Base-by-base conservation (phyloP, 2,888 invertebrate genomes). In the Axea sp. region DNA sequence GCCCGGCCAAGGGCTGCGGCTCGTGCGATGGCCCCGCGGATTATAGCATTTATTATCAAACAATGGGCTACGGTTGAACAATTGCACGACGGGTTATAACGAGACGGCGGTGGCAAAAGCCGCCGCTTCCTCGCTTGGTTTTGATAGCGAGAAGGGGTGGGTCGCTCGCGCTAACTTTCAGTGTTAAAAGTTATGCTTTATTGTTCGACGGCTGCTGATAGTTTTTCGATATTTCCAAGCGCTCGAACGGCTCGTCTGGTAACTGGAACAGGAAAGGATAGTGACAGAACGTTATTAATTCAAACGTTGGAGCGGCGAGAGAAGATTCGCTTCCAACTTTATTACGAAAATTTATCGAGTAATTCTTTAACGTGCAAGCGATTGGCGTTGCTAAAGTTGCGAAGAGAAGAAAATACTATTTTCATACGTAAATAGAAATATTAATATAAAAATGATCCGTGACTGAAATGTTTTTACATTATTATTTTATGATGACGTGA, bases 51-150 rank as follows among this genome's bases (percentile, higher is more conserved):
- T 64, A 45, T 59, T 65, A 65, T 73, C 59, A 65, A 39, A 69
- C 69, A 69, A 60, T 69, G 45, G 69, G 60, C 60, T 69, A 69
- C 69, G 53, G 53, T 69, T 60, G 53, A 60, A 69, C 69, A 69
- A 69, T 60, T 39, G 53, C 53, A 33, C 37, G 53, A 11, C 49
- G 64, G 26, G 41, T 43, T 62, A 41, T 33, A 15, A 33, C 22
- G 12, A 28, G 19, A 22, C 17, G n/a, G 43, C 24, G 24, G 9
- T 5, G 17, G 8, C 37, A 33, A 15, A 33, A 17, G 9, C 19
- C 12, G 9, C 7, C 11, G 8, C 9, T 26, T 4, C 22, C 22
- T 15, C 19, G 49, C 3, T 5, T 30, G 33, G 11, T 33, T 49
- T 49, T 37, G 37, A 53, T 26, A 28, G 37, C 9, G 26, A n/a